These are phyloP conservation scores for Anisognathus igniventris DNA, from an alignment of 2,797 vertebrate species.

Conservation along the genomic window DNA sequence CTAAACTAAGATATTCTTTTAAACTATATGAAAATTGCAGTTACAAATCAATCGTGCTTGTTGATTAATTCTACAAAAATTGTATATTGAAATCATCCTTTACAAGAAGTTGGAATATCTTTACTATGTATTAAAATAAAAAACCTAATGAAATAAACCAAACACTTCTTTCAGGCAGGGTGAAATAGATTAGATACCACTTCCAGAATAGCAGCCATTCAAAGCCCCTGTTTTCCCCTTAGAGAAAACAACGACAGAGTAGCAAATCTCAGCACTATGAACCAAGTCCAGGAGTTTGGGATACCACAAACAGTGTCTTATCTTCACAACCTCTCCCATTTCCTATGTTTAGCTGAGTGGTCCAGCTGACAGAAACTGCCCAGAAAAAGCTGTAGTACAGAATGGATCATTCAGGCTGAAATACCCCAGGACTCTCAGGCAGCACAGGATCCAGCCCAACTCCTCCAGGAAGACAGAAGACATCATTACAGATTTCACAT, in stretches of 20 bases:
- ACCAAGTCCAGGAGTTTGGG: not conserved
- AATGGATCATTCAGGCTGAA: not conserved
- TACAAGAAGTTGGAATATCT: not conserved
- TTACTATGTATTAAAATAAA: not conserved
- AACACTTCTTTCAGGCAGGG: not conserved
- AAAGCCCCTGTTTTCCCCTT: not conserved
- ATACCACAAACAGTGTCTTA: not conserved
- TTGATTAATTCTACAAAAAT: not conserved
- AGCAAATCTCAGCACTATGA: not conserved
- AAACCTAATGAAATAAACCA: not conserved
- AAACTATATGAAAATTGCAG: not conserved
- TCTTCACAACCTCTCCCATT: not conserved
- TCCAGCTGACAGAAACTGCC: not conserved
- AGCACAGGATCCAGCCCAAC: not conserved
- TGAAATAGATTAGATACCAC: not conserved
- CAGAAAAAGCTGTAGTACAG: not conserved
- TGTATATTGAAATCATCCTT: not conserved
- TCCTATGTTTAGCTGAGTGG: not conserved
- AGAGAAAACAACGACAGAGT: not conserved
- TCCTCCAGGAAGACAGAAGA: not conserved
- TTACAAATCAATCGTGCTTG: not conserved
- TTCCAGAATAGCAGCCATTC: not conserved
- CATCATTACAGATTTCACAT: not conserved
- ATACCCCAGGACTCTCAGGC: not conserved
- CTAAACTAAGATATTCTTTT: not conserved